phyloP scores from a whole-genome alignment of 2,797 vertebrate genomes.

The Ctenopoma multispine region DNA sequence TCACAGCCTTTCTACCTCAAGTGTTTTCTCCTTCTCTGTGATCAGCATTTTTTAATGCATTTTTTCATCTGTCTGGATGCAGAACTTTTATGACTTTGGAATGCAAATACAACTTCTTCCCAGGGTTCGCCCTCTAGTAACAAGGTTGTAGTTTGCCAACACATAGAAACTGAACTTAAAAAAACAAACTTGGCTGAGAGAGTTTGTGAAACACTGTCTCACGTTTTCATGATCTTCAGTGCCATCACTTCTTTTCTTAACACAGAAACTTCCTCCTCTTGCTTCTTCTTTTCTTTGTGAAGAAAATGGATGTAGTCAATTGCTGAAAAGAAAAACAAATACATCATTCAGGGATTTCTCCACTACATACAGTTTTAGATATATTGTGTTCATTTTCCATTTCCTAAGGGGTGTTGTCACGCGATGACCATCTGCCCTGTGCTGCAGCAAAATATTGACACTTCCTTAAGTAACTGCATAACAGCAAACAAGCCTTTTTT shows the following conservation, averaged over 20 bases:
- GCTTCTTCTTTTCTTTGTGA: slow-evolving; percentile 99
- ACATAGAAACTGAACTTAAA: neutral
- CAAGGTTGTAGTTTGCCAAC: neutral
- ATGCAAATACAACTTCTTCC: slow-evolving; percentile 4
- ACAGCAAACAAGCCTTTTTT: too few species aligned
- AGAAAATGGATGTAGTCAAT: slow-evolving; percentile 99
- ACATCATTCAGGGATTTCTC: slow-evolving; percentile 33
- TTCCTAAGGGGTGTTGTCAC: neutral
- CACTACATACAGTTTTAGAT: neutral
- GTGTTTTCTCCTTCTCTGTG: neutral
- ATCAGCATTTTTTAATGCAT: slow-evolving; percentile 11
- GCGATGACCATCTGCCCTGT: neutral
- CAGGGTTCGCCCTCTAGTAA: neutral
- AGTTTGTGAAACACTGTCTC: slow-evolving; percentile 10
- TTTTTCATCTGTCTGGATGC: slow-evolving; percentile 7
- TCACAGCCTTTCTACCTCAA: slow-evolving; percentile 11
- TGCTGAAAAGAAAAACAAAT: slow-evolving; percentile 78
- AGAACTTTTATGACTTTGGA: slow-evolving; percentile 4
- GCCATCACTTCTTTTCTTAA: slow-evolving; percentile 97
- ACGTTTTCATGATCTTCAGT: slow-evolving; percentile 99
- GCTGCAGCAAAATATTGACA: neutral
- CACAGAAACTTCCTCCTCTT: slow-evolving; percentile 95
- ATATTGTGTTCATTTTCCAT: neutral
- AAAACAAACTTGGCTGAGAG: neutral
- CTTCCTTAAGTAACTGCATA: neutral